phyloP scores from a whole-genome alignment of 2,888 invertebrate species.

The Lingula anatina region DNA sequence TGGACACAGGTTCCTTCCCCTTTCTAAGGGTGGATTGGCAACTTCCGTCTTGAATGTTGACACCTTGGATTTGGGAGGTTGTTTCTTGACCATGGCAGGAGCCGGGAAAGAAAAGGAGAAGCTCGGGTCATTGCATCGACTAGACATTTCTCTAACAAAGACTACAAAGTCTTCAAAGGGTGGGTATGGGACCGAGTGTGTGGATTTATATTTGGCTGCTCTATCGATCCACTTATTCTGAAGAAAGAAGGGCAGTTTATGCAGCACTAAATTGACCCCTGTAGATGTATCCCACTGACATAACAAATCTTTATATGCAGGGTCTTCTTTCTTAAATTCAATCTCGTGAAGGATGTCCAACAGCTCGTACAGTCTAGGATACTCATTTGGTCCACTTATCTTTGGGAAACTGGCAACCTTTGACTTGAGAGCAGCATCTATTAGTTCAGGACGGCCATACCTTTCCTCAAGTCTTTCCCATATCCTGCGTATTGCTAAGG shows the following conservation, averaged over 20 bases:
- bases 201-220: conserved; percentile 6
- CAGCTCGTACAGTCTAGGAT: conserved; percentile 8
- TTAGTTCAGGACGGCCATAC: conserved; percentile 8
- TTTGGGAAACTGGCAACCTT: conserved; percentile 7
- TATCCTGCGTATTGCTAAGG: conserved; percentile 5
- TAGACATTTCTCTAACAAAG: conserved; percentile 4
- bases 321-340: conserved; percentile 6
- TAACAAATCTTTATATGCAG: conserved; percentile 3
- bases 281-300: conserved; percentile 12
- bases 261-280: conserved; percentile 11
- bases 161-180: conserved; percentile 5
- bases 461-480: conserved; percentile 10
- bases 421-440: conserved; percentile 7
- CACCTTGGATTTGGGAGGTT: too few relatives aligned
- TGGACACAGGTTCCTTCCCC: too few relatives aligned
- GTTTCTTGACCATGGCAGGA: too few relatives aligned
- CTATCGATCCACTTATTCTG: conserved; percentile 12
- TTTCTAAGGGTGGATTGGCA: too few relatives aligned
- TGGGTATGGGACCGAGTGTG: conserved; percentile 3
- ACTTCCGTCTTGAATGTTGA: too few relatives aligned
- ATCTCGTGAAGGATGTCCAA: conserved; percentile 11
- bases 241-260: conserved; percentile 9
- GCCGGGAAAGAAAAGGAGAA: too few relatives aligned
- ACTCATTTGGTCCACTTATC: conserved; percentile 7
- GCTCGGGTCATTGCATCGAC: conserved; percentile 6